Base-by-base conservation (phyloP, 1,140 invertebrate genomes). In the Tetragonula clypearis region DNA sequence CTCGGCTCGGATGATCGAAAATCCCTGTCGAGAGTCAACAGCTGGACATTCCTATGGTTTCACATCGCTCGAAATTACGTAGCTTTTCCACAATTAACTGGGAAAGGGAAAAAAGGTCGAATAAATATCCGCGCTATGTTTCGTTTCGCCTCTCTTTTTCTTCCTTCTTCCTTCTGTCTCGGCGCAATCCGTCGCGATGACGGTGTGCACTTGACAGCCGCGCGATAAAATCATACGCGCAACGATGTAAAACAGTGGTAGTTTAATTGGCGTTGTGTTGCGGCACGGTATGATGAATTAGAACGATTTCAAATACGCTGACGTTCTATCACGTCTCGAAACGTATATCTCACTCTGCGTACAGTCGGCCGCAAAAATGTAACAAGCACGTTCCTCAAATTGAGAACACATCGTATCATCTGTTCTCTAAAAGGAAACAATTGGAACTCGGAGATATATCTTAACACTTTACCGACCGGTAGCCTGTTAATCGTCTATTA, bases 51-150 rank as follows among this genome's bases (percentile, higher is more conserved):
- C 65, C 65, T 69, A 6, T 5, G 19, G 21, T 56, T 30, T 68
- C 69, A 56, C 82, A 81, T 77, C 78, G 62, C 19, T 41, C 26
- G 76, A 23, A 68, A 84, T 74, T 30, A 41, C 5, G 41, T 41
- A 62, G 55, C 21, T 58, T 69, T 84, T 55, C 75, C 66, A 72
- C 87, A 85, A 88, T 88, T 88, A 88, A 75, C 69, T 62, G n/a
- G 30, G 30, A 30, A 30, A 30, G 1, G 1, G 30, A 30, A 30
- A 30, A 65, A 88, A 84, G 86, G 83, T 88, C 79, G 30, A 88
- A 88, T 86, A 87, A 88, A 86, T 88, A 77, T 86, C 66, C 19
- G 56, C 23, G 72, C 15, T 41, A 6, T 41, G 5, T 35, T 30
- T 23, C 3, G 21, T 23, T 49, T 49, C 26, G 41, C 69, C 26